Evolutionary conservation across 35 echinoderm and acorn worm genomes (phyloP).

Genomic region (Apostichopus californicus): DNA sequence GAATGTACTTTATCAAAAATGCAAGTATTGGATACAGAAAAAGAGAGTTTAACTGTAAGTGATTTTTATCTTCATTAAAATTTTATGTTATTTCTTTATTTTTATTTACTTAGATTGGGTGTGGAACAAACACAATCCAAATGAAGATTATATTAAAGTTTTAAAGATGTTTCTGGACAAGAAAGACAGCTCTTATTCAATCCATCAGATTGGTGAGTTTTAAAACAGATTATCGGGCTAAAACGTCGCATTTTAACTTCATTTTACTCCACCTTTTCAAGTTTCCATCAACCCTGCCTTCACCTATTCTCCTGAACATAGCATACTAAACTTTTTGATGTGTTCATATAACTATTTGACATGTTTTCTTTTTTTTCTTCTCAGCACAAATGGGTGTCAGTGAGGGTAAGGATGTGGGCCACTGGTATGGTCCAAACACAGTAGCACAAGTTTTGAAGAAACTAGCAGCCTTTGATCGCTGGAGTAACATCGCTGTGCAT

Average conservation of each 20-base stretch:
- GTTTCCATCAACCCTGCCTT: too few species aligned
- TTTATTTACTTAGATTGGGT: conserved; percentile 83
- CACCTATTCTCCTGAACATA: too few species aligned
- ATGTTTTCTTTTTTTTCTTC: not conserved
- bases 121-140: conserved; percentile 68
- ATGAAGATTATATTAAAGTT: conserved; percentile 77
- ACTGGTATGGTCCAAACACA: conserved; percentile 99
- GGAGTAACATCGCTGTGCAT: conserved; percentile 94
- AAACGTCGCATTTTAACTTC: too few species aligned
- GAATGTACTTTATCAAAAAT: too few species aligned
- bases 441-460: conserved; percentile 93
- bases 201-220: conserved; percentile 97
- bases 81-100: not conserved
- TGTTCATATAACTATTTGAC: not conserved
- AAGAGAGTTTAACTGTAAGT: too few species aligned
- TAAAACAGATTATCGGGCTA: not conserved
- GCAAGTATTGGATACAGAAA: too few species aligned
- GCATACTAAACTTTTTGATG: too few species aligned
- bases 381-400: conserved; percentile 98
- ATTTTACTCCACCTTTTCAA: too few species aligned
- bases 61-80: too few species aligned
- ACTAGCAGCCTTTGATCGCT: conserved; percentile 82
- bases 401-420: conserved; percentile 90
- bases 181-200: conserved; percentile 97
- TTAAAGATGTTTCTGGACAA: conserved; percentile 91